A percentile compares a stretch with the other conserved stretches of the same genome.
phyloP scores from a whole-genome alignment of 2,888 invertebrate species.

The Meteorus colon region DNA sequence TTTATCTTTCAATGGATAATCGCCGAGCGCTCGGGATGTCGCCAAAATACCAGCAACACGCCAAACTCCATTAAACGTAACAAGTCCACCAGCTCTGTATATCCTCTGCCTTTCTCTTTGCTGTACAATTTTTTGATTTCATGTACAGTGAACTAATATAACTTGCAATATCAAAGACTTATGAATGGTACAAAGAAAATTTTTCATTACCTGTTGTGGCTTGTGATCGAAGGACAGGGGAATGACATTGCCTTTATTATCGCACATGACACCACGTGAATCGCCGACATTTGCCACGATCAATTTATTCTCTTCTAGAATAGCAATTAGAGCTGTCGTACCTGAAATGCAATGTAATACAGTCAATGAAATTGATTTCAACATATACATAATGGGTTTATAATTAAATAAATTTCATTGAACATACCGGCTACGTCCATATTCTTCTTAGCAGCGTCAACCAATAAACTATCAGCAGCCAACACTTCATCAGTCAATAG shows the following conservation, averaged over 20 bases:
- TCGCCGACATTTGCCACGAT: conserved; percentile 98
- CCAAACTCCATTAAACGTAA: conserved; percentile 97
- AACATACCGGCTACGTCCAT: conserved; percentile 77
- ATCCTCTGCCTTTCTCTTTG: conserved; percentile 92
- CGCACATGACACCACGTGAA: conserved; percentile 96
- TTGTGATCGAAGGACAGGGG: conserved; percentile 97
- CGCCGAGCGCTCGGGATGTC: conserved; percentile 94
- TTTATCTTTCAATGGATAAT: conserved; percentile 95
- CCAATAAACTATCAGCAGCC: conserved; percentile 86
- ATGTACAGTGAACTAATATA: conserved; percentile 25
- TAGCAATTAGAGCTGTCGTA: conserved; percentile 92
- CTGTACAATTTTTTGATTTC: conserved; percentile 71
- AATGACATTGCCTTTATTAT: conserved; percentile 90
- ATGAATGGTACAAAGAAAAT: conserved; percentile 13
- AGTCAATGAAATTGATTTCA: conserved; percentile 54
- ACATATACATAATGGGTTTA: conserved; percentile 17
- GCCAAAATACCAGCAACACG: conserved; percentile 95
- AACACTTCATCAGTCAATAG: conserved; percentile 90
- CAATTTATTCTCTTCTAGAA: conserved; percentile 86
- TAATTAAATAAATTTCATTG: conserved; percentile 41
- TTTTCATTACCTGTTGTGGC: conserved; percentile 88
- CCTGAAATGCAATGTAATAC: conserved; percentile 75
- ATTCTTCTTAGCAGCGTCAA: conserved; percentile 88
- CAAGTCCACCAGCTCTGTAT: conserved; percentile 95
- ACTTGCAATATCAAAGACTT: not conserved